Percentiles rank a stretch among this genome's conserved stretches.
Conservation (phyloP, 1,140 invertebrate species). For the Homalodisca vitripennis region DNA sequence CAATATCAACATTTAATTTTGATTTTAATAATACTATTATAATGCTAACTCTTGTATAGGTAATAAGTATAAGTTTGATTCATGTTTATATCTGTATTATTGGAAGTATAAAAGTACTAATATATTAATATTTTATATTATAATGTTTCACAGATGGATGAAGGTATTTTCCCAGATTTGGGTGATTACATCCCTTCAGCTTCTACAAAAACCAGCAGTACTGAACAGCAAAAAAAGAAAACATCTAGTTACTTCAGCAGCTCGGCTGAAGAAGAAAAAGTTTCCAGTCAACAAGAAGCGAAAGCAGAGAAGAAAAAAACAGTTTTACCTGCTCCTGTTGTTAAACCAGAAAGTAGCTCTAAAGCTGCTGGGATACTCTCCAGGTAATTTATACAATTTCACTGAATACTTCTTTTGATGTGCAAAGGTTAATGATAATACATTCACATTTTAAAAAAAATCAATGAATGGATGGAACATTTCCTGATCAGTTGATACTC, state of each 20-base stretch:
- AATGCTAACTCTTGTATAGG: too few relatives aligned
- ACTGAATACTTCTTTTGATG: too few relatives aligned
- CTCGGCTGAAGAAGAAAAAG: slow-evolving; percentile 43
- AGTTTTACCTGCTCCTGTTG: slow-evolving; percentile 41
- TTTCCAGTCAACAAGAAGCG: slow-evolving; percentile 30
- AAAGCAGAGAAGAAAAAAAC: slow-evolving; percentile 35
- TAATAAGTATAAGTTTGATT: too few relatives aligned
- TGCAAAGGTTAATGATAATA: too few relatives aligned
- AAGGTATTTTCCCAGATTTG: slow-evolving; percentile 92
- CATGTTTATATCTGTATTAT: too few relatives aligned
- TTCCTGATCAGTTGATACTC: too few relatives aligned
- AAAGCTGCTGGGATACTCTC: slow-evolving; percentile 56
- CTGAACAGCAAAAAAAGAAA: slow-evolving; percentile 46
- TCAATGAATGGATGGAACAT: too few relatives aligned
- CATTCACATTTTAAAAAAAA: too few relatives aligned
- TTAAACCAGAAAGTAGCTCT: slow-evolving; percentile 34
- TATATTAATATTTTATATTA: slow-evolving; percentile 14
- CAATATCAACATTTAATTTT: too few relatives aligned
- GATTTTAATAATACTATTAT: too few relatives aligned
- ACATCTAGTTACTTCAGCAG: slow-evolving; percentile 51
- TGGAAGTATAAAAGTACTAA: too few relatives aligned
- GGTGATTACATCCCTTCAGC: slow-evolving; percentile 81
- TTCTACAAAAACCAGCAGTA: not conserved
- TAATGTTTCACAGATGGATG: slow-evolving; percentile 51
- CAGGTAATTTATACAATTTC: not conserved